A percentile compares a stretch with the other conserved stretches of the same genome.
phyloP scores from a whole-genome alignment of 2,888 invertebrate genomes.

The Sipunculus nudus region DNA sequence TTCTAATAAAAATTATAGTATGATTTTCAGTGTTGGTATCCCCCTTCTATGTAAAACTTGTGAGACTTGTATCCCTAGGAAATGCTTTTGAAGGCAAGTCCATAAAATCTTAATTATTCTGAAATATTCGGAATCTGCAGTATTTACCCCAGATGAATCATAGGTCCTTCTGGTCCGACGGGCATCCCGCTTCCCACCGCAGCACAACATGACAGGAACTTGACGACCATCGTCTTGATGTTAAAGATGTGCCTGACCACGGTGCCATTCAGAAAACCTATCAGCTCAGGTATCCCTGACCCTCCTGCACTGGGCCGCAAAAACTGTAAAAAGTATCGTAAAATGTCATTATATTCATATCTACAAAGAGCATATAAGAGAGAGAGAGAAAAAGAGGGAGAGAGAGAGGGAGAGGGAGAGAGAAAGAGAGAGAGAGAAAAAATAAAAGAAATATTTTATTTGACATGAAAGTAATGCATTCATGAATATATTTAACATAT shows the following conservation, averaged over 20 bases:
- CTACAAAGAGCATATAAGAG: background rate
- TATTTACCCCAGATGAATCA: constrained; percentile 67
- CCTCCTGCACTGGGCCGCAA: constrained; percentile 48
- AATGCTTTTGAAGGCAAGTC: too few relatives aligned
- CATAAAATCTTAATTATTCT: background rate
- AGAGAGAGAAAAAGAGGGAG: too few relatives aligned
- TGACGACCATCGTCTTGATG: constrained; percentile 15
- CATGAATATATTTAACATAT: too few relatives aligned
- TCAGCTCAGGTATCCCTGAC: constrained; percentile 15
- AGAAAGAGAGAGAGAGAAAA: too few relatives aligned
- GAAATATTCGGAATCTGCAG: background rate
- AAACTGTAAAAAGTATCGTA: constrained; percentile 46
- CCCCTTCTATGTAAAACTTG: too few relatives aligned
- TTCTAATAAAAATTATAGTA: too few relatives aligned
- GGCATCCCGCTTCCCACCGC: constrained; percentile 67
- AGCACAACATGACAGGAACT: constrained; percentile 44
- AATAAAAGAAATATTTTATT: too few relatives aligned
- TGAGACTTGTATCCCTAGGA: too few relatives aligned
- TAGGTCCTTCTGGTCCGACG: constrained; percentile 68
- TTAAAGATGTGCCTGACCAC: constrained; percentile 20
- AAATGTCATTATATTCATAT: background rate
- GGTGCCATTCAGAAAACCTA: constrained; percentile 20
- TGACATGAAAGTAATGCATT: too few relatives aligned
- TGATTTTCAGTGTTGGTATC: background rate
- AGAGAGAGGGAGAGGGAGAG: too few relatives aligned